Evolutionary conservation across 2,888 invertebrate genomes (phyloP).

Genomic region (Alloplasta piceator): DNA sequence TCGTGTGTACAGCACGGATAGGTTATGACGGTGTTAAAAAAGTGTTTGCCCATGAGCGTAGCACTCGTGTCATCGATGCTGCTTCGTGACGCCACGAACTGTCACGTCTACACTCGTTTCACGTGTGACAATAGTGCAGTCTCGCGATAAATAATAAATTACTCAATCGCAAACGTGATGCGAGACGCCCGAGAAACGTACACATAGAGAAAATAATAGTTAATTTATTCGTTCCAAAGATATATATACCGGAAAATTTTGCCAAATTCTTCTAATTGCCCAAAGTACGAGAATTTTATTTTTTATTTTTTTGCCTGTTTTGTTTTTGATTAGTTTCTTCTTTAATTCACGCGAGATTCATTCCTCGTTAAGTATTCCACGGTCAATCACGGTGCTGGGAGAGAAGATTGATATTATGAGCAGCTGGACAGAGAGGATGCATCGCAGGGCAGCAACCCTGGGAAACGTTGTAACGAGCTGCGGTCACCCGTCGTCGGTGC

Average conservation of each 20-base stretch:
- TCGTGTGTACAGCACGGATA: slow-evolving; percentile 32
- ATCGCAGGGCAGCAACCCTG: slow-evolving; percentile 94
- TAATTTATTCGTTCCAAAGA: neutral
- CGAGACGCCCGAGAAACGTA: neutral
- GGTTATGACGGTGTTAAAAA: slow-evolving; percentile 44
- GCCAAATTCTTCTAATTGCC: neutral
- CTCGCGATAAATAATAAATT: neutral
- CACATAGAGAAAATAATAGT: neutral
- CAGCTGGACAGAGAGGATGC: slow-evolving; percentile 96
- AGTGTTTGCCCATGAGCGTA: slow-evolving; percentile 28
- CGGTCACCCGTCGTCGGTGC: slow-evolving; percentile 90
- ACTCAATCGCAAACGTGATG: neutral
- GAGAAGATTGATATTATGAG: slow-evolving; percentile 86
- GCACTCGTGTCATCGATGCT: slow-evolving; percentile 27
- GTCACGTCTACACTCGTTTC: slow-evolving; percentile 37
- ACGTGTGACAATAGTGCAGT: slow-evolving; percentile 26
- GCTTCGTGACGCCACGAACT: slow-evolving; percentile 46
- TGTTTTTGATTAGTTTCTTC: neutral
- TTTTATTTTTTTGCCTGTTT: neutral
- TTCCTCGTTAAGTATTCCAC: neutral
- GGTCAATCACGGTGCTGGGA: slow-evolving; percentile 2
- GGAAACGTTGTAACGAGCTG: slow-evolving; percentile 96
- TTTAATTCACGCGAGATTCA: neutral
- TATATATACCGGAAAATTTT: neutral
- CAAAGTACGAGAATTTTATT: neutral